Percentiles rank a stretch among this genome's conserved stretches.
These are phyloP conservation scores for Drosophila kanekoi DNA, from an alignment of 2,888 invertebrate species.

Conservation along the genomic window DNA sequence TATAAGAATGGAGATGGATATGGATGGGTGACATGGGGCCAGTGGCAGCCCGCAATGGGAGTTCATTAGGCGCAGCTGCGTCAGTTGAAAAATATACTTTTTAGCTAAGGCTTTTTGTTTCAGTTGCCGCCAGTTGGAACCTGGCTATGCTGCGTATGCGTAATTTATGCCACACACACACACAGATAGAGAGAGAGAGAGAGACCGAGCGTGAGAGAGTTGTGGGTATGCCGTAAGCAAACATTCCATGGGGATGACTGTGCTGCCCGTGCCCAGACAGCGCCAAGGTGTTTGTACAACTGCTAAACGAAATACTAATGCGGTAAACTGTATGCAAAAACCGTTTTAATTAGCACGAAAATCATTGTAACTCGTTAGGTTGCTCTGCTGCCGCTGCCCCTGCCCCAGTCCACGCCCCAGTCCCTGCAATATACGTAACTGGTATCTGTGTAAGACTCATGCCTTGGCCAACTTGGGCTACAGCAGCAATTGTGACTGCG, in stretches of 20 bases:
- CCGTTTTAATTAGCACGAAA: conserved; percentile 82
- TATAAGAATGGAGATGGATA: conserved; percentile 12
- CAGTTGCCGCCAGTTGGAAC: conserved; percentile 13
- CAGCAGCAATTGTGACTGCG: neutral
- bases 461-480: conserved; percentile 4
- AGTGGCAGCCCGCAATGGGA: conserved; percentile 56
- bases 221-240: conserved; percentile 30
- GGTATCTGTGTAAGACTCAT: conserved; percentile 30
- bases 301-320: conserved; percentile 80
- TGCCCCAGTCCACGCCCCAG: neutral
- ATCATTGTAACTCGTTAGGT: conserved; percentile 81
- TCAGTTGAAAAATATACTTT: conserved; percentile 64
- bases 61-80: conserved; percentile 73
- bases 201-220: too few relatives aligned
- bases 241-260: conserved; percentile 44
- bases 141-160: conserved; percentile 64
- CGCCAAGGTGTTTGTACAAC: conserved; percentile 73
- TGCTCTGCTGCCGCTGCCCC: conserved; percentile 17
- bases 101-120: conserved; percentile 50
- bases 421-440: neutral
- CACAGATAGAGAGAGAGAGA: conserved; percentile 6
- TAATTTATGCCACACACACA: conserved; percentile 68
- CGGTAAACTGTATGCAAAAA: conserved; percentile 81
- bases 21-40: conserved; percentile 15
- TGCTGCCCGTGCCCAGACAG: conserved; percentile 37